These are phyloP conservation scores for Neuroscelio doddi DNA, from an alignment of 2,888 invertebrate species.

Conservation along the genomic window DNA sequence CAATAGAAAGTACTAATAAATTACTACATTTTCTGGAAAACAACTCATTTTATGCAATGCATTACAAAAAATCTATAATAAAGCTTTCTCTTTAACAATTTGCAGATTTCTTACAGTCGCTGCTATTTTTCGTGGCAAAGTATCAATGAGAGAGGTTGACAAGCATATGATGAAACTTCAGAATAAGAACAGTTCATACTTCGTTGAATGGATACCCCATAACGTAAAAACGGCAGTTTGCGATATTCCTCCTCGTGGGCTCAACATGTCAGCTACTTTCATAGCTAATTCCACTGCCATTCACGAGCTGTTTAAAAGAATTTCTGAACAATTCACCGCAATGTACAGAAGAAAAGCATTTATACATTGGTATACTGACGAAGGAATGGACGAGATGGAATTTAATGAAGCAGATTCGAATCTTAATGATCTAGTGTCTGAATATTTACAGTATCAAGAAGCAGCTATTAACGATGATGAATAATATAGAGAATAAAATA, in stretches of 20 bases:
- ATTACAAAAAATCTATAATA: too few relatives aligned
- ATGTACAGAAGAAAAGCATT: constrained; percentile 98
- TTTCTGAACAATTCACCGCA: constrained; percentile 90
- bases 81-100: too few relatives aligned
- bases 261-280: constrained; percentile 92
- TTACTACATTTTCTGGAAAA: too few relatives aligned
- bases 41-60: too few relatives aligned
- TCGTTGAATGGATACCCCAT: constrained; percentile 85
- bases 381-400: constrained; percentile 98
- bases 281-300: constrained; percentile 91
- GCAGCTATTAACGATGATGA: background rate
- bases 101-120: constrained; percentile 80
- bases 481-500: background rate
- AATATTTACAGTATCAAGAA: constrained; percentile 96
- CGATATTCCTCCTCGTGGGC: constrained; percentile 83
- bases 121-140: constrained; percentile 80
- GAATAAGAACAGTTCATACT: constrained; percentile 78
- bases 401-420: constrained; percentile 97
- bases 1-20: too few relatives aligned
- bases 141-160: constrained; percentile 86
- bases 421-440: constrained; percentile 92
- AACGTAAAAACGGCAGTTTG: constrained; percentile 88
- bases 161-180: constrained; percentile 82
- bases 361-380: constrained; percentile 98
- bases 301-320: constrained; percentile 91